Conservation (phyloP, 1,140 invertebrate genomes). For the Solen grandis region DNA sequence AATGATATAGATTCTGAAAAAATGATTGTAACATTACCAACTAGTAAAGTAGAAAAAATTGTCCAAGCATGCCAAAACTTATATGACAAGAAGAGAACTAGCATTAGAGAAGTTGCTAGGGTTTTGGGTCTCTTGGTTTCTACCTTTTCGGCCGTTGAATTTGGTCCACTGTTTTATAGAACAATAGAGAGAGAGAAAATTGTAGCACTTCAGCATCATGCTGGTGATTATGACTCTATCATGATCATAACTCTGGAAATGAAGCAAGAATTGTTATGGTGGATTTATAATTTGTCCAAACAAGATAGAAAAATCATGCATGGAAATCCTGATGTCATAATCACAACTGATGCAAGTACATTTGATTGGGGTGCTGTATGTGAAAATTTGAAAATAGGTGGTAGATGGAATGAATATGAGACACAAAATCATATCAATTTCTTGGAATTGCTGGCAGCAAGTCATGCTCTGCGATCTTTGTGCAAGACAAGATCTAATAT, state of each 20-base stretch:
- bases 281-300: slow-evolving; percentile 9
- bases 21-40: slow-evolving; percentile 41
- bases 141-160: slow-evolving; percentile 23
- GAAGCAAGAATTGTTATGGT: slow-evolving; percentile 16
- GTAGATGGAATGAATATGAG: slow-evolving; percentile 20
- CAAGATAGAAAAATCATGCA: slow-evolving; percentile 24
- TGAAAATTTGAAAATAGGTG: slow-evolving; percentile 24
- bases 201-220: background rate
- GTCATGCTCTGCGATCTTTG: background rate
- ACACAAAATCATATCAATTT: slow-evolving; percentile 14
- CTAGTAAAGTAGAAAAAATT: slow-evolving; percentile 27
- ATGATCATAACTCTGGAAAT: background rate
- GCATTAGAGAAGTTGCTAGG: slow-evolving; percentile 14
- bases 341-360: slow-evolving; percentile 8
- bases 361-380: slow-evolving; percentile 21
- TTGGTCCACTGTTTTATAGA: slow-evolving; percentile 27
- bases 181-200: slow-evolving; percentile 10
- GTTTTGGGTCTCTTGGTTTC: slow-evolving; percentile 15
- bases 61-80: slow-evolving; percentile 6
- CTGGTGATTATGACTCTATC: slow-evolving; percentile 11
- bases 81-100: background rate
- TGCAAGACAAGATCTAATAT: background rate
- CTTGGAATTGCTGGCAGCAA: slow-evolving; percentile 13
- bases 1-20: slow-evolving; percentile 43
- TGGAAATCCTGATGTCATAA: slow-evolving; percentile 16